Percentiles rank a stretch among this genome's conserved stretches.
phyloP scores from a whole-genome alignment of 2,113 vertebrate species.

The Protobothrops mucrosquamatus region DNA sequence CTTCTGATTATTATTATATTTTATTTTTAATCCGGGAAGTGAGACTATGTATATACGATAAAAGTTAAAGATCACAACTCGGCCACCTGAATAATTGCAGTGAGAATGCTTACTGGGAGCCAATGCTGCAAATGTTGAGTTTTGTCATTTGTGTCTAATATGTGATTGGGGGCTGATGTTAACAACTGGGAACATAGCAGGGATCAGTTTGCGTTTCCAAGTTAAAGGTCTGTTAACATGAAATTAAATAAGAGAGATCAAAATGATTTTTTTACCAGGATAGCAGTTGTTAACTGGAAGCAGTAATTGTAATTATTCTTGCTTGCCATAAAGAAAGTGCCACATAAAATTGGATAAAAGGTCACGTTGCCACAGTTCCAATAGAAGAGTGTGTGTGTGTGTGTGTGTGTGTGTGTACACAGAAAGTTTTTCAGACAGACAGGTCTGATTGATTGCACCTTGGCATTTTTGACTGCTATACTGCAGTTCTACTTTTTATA shows the following conservation, averaged over 20 bases:
- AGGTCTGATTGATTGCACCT: no score
- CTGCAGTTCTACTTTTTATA: no score
- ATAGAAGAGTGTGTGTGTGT: not conserved
- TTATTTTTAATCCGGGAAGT: not conserved
- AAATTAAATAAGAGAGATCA: constrained; percentile 47
- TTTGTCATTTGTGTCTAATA: accelerated
- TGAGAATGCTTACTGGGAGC: not conserved
- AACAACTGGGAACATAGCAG: constrained; percentile 24
- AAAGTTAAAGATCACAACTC: not conserved
- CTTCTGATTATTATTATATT: not conserved
- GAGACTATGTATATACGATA: not conserved
- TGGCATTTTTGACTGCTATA: no score
- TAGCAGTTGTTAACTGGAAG: constrained; percentile 36
- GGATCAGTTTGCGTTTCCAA: constrained; percentile 42
- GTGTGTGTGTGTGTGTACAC: no score
- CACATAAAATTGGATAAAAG: constrained; percentile 2
- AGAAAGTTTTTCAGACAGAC: no score
- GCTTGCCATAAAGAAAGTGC: constrained; percentile 29
- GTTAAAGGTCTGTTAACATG: constrained; percentile 42
- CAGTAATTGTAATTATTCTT: constrained; percentile 28
- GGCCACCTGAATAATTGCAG: not conserved
- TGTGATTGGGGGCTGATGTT: constrained; percentile 7
- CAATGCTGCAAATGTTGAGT: not conserved
- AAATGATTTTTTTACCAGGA: constrained; percentile 37
- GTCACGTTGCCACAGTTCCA: not conserved